These are phyloP conservation scores for Ardeotis arabs DNA, from an alignment of 2,113 vertebrate genomes.

Conservation along the genomic window DNA sequence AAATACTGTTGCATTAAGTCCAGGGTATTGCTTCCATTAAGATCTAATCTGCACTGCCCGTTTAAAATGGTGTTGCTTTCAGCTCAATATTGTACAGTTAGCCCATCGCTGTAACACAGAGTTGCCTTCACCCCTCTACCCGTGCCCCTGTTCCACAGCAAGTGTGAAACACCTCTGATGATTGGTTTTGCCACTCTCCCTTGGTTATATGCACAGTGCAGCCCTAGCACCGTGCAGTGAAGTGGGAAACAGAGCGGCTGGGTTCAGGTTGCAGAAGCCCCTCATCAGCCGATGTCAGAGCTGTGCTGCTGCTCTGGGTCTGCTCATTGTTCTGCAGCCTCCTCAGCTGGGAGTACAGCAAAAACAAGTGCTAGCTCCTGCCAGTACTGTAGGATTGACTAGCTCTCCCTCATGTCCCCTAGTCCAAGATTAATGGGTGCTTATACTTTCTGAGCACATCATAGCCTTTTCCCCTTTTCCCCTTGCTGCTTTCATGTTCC, in stretches of 20 bases:
- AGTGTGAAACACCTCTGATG: background rate
- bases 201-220: rapidly evolving
- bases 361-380: background rate
- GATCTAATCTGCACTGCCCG: background rate
- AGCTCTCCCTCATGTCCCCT: background rate
- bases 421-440: background rate
- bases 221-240: rapidly evolving
- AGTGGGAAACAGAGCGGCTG: background rate
- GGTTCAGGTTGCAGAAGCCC: background rate
- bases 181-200: background rate
- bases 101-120: no score
- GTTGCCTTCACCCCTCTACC: no score
- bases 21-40: background rate
- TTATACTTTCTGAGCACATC: background rate
- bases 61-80: background rate
- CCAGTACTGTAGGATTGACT: background rate
- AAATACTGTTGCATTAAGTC: background rate
- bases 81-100: background rate
- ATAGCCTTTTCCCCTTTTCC: background rate
- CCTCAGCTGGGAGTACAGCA: background rate
- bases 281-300: rapidly evolving
- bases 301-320: background rate
- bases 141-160: background rate
- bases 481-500: background rate
- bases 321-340: background rate